A percentile compares a stretch with the other conserved stretches of the same genome.
Evolutionary conservation across 2,888 invertebrate genomes (phyloP).

Genomic region (Pheosia gnoma): DNA sequence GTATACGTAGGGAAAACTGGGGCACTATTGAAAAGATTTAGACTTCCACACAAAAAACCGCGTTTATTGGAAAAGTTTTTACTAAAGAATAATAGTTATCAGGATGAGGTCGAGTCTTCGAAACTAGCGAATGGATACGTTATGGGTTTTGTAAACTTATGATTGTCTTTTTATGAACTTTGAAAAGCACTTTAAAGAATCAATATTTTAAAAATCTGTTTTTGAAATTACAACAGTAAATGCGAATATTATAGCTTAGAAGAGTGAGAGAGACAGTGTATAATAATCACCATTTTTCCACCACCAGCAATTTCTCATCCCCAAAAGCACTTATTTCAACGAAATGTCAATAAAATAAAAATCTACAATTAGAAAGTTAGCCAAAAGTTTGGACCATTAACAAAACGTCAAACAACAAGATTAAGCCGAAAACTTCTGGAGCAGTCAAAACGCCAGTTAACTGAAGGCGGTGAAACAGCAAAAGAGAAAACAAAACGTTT

Average conservation of each 20-base stretch:
- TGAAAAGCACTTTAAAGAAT: background rate
- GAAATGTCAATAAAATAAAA: background rate
- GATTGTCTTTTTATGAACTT: background rate
- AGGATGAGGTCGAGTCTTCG: conserved; percentile 17
- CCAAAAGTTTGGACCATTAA: background rate
- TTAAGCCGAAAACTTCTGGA: conserved; percentile 30
- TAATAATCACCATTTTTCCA: too few relatives aligned
- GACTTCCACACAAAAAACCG: conserved; percentile 49
- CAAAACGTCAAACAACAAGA: conserved; percentile 25
- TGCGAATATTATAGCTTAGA: too few relatives aligned
- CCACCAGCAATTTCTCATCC: too few relatives aligned
- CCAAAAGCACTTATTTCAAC: too few relatives aligned
- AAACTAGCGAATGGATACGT: conserved; percentile 13
- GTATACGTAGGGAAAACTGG: conserved; percentile 29
- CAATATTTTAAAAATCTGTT: too few relatives aligned
- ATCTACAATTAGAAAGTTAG: background rate
- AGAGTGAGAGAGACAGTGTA: too few relatives aligned
- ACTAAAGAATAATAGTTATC: conserved; percentile 43
- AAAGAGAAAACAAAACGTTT: conserved; percentile 45
- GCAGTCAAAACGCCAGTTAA: conserved; percentile 26
- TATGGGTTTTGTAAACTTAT: background rate
- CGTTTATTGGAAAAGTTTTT: conserved; percentile 61
- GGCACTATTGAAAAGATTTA: conserved; percentile 30
- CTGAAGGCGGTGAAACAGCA: conserved; percentile 36
- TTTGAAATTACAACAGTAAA: too few relatives aligned